Base-by-base conservation (phyloP, 2,888 invertebrate species). In the Metopia argyrocephala region DNA sequence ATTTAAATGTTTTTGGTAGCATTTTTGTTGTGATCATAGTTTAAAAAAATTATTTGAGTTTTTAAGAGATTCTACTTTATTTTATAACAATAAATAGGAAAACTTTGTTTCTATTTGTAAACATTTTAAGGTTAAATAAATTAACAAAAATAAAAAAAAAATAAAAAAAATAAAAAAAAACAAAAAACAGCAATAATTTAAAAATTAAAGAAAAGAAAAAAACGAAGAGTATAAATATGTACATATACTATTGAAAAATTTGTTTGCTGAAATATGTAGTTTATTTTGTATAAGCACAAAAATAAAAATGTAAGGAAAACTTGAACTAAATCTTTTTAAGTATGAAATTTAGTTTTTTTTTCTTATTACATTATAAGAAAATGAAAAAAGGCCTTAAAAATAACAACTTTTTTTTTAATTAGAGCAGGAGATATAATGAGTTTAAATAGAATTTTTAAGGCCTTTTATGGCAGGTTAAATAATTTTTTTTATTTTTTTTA, bases 41-140 rank as follows among this genome's bases (percentile, higher is more conserved):
- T 38, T 38, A 38, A 38, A 38, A 38, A 15, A 31, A 7, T 31
- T 7, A 31, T 2, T 38, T 38, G 38, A 38, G 15, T 0, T 38
- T 38, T 61, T 31, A 45, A 71, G 68, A 76, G 66, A 68, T 79
- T 78, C 76, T 79, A 78, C 82, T 82, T 82, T 76, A 79, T 76
- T 76, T 78, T 82, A 78, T 78, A 82, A 82, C 82, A 82, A 78
- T 82, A 82, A 82, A 82, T 76, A 78, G 75, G 66, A 73, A 62
- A 65, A 50, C 31, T n/a, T 64, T 50, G 5, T 66, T 50, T n/a
- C 20, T 71, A 25, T 59, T 12, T 23, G 18, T 59, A 52, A 18
- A 50, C 52, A 52, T 50, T 59, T 28, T 50, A 28, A 59, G 50
- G 20, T 57, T 31, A 12, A 31, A 31, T 38, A 50, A 75, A 54